Conservation (phyloP, 2,888 invertebrate genomes). For the Drosophila putrida region DNA sequence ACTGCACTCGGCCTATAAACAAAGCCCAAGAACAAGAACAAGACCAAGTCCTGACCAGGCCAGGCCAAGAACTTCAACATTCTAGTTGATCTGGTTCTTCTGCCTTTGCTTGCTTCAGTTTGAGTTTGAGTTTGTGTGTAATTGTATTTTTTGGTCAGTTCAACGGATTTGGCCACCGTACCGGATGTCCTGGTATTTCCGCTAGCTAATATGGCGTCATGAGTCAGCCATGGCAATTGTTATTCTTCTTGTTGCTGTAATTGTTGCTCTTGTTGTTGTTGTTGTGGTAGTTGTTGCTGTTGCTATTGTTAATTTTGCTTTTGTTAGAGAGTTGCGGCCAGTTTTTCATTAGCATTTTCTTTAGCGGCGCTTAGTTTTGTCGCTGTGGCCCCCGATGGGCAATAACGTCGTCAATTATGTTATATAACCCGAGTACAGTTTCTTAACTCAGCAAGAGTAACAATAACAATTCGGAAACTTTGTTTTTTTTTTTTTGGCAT, state of each 20-base stretch:
- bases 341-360: slow-evolving; percentile 51
- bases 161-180: slow-evolving; percentile 43
- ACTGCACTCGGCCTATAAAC: slow-evolving; percentile 57
- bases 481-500: slow-evolving; percentile 31
- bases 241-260: slow-evolving; percentile 3
- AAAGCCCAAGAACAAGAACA: slow-evolving; percentile 2
- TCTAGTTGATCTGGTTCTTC: slow-evolving; percentile 11
- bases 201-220: slow-evolving; percentile 62
- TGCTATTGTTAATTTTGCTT: slow-evolving; percentile 32
- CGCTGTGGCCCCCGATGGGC: slow-evolving; percentile 51
- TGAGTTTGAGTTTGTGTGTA: slow-evolving; percentile 2
- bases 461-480: slow-evolving; percentile 32
- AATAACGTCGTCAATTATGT: slow-evolving; percentile 72
- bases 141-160: slow-evolving; percentile 23
- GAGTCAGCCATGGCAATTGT: slow-evolving; percentile 48
- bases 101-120: not conserved
- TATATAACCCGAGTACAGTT: slow-evolving; percentile 55
- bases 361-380: slow-evolving; percentile 46
- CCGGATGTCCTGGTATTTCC: slow-evolving; percentile 72
- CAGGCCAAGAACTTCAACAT: slow-evolving; percentile 24
- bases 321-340: slow-evolving; percentile 34
- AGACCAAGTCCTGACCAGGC: slow-evolving; percentile 9
- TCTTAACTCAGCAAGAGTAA: slow-evolving; percentile 10
- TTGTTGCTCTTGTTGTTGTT: slow-evolving; percentile 4
- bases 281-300: slow-evolving; percentile 16